Conservation (phyloP, 2,113 vertebrate genomes). For the Leucopsar rothschildi region DNA sequence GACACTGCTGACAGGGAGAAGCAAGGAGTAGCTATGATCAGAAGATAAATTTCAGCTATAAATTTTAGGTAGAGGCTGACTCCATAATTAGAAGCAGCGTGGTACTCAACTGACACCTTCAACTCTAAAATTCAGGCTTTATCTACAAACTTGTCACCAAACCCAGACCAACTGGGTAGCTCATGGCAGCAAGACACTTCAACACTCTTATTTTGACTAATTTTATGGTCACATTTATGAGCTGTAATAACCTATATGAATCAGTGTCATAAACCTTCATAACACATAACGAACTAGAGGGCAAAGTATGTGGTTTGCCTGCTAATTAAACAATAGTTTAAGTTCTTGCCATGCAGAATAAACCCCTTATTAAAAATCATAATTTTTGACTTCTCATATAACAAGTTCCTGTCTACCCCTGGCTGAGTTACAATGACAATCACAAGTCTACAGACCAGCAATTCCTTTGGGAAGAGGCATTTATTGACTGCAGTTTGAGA, state of each 20-base stretch:
- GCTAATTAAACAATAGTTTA: background rate
- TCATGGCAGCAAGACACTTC: background rate
- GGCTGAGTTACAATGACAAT: background rate
- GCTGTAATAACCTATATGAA: background rate
- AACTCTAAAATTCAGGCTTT: background rate
- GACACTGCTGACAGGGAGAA: background rate
- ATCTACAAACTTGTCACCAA: slow-evolving; percentile 14
- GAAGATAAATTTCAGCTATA: background rate
- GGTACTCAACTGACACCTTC: background rate
- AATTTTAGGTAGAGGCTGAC: background rate
- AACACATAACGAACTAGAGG: background rate
- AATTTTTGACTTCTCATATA: background rate
- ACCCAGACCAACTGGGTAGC: background rate
- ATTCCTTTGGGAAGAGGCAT: background rate
- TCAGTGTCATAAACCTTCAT: background rate
- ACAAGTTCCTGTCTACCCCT: background rate
- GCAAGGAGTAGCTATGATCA: background rate
- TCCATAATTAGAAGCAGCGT: background rate
- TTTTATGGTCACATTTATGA: slow-evolving; percentile 23
- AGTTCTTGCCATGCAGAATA: background rate
- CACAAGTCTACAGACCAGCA: background rate
- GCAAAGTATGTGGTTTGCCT: background rate
- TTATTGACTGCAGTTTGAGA: background rate
- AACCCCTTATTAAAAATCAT: background rate
- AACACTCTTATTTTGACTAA: background rate